Conservation (phyloP, 2,797 vertebrate species). For the Tragelaphus eurycerus region DNA sequence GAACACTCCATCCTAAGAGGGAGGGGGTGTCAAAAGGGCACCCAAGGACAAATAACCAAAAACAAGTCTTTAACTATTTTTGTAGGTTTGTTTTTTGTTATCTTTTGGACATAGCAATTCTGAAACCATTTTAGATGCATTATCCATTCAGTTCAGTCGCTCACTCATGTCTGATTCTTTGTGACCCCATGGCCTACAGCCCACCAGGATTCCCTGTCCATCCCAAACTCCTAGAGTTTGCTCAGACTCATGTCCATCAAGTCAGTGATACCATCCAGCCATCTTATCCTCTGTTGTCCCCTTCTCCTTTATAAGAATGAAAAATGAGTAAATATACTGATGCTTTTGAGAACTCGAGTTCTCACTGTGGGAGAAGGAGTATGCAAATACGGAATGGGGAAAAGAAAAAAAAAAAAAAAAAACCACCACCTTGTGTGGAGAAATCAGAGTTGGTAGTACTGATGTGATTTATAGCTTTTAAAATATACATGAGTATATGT, state of each 20-base stretch:
- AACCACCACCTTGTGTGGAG: not conserved
- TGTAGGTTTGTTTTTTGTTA: not conserved
- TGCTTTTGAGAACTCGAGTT: not conserved
- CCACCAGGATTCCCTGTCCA: not conserved
- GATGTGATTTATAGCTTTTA: not conserved
- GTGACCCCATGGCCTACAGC: not conserved
- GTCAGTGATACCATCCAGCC: not conserved
- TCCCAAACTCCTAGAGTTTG: not conserved
- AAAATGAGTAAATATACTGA: not conserved
- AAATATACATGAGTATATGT: not conserved
- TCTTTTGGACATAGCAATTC: not conserved
- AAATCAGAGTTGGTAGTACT: not conserved
- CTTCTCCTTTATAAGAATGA: not conserved
- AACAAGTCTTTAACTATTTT: not conserved
- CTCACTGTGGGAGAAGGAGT: not conserved
- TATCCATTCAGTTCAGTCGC: accelerated
- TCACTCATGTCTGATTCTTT: not conserved
- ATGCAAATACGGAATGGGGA: not conserved
- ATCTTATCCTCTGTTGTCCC: not conserved
- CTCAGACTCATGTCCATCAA: not conserved
- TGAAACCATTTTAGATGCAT: not conserved
- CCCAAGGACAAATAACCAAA: not conserved
- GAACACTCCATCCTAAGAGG: not conserved
- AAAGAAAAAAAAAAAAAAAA: not conserved
- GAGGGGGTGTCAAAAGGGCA: not conserved